Percentiles rank a stretch among this genome's conserved stretches.
Conservation (phyloP, 2,113 vertebrate species). For the Saccopteryx bilineata region DNA sequence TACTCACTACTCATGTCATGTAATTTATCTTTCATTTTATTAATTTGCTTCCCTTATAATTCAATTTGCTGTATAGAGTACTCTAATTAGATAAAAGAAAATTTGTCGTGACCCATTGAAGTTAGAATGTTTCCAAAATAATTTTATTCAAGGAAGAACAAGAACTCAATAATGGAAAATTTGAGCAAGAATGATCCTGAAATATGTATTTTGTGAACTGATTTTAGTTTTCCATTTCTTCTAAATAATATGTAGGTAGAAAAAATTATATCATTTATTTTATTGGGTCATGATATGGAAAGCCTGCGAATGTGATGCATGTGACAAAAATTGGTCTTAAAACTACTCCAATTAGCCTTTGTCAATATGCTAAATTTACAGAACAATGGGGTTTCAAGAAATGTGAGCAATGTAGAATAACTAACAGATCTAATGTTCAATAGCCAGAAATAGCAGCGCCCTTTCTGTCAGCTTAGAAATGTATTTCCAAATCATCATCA, state of each 20-base stretch:
- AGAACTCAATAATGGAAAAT: constrained; percentile 38
- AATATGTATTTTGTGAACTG: not conserved
- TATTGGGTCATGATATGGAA: constrained; percentile 19
- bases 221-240: constrained; percentile 15
- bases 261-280: constrained; percentile 6
- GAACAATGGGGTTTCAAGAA: constrained; percentile 66
- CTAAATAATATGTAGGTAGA: not conserved
- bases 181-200: not conserved
- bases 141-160: not conserved
- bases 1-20: not conserved
- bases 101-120: constrained; percentile 40
- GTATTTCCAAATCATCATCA: constrained; percentile 58
- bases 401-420: constrained; percentile 63
- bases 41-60: constrained; percentile 55
- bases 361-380: constrained; percentile 57
- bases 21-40: constrained; percentile 57
- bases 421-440: constrained; percentile 42
- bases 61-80: not conserved
- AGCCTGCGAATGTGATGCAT: constrained; percentile 4
- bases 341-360: constrained; percentile 64
- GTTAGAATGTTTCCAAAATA: constrained; percentile 1
- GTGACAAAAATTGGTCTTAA: constrained; percentile 60
- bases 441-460: constrained; percentile 41
- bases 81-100: constrained; percentile 33
- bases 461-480: constrained; percentile 72